Evolutionary conservation across 1,140 invertebrate genomes (phyloP), one percentile per base, ranked within the genome.

Genomic region (Tetramorium alpestre): DNA sequence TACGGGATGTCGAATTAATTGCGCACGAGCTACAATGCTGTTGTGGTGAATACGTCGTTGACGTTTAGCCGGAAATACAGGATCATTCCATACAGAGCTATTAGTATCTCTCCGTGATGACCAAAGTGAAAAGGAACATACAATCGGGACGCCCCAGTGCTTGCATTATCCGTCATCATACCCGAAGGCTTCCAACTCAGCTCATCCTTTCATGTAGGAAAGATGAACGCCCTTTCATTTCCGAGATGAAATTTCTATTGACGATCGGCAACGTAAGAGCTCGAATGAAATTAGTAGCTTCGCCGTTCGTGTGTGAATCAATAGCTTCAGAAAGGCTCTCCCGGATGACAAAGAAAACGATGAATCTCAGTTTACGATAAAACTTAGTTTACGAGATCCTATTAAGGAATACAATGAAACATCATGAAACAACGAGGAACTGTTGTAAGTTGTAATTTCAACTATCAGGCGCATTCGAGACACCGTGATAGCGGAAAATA

Each of bases 1-100:
- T 49, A 69, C 22, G 22, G 22, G 13, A 10, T n/a, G 64, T 87
- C 25, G 85, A 87, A 90, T 89, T 90, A 90, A 90, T 89, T 38
- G 85, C 54, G 49, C n/a, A 25, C 69, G 25, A 62, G 41, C 25
- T 18, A 54, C 64, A 56, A 33, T 86, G 72, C 78, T 75, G 67
- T 11, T 58, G 77, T 41, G 44, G 47, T 49, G 78, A 80, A 89
- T 41, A 60, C n/a, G 62, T 44, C 10, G 64, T 67, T 67, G 33
- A 11, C 41, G 54, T 86, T 58, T 87, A 89, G 73, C 62, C 72
- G 65, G 51, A 72, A 60, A 73, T 62, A 54, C 60, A 44, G 22
- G 49, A 77, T 87, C 41, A 54, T 77, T 85, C 25, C 22, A 65
- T 62, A 16, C 16, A 16, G 25, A 62, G 60, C 89, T 73, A 90